These are phyloP conservation scores for Folsomia manolachei DNA, from an alignment of 2,888 invertebrate species.

Conservation along the genomic window DNA sequence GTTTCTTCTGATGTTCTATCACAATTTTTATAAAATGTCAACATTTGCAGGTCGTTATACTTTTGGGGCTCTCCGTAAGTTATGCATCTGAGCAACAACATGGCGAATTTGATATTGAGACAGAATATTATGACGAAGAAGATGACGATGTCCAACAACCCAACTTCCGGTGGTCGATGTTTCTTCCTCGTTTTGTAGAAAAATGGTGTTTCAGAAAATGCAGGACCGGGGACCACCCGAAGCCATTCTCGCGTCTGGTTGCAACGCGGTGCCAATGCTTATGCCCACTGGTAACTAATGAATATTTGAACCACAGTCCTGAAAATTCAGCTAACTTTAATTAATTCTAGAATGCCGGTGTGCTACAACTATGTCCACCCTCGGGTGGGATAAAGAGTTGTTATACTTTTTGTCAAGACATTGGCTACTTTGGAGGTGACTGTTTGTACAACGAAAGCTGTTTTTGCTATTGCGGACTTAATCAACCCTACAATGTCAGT, in stretches of 20 bases:
- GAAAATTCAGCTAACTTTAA: conserved; percentile 7
- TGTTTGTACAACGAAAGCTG: conserved; percentile 32
- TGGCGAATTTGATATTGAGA: too few species aligned
- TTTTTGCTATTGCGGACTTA: conserved; percentile 27
- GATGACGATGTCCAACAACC: not conserved
- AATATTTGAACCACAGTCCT: not conserved
- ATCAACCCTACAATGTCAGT: conserved; percentile 12
- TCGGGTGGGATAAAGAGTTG: conserved; percentile 6
- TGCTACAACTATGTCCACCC: conserved; percentile 18
- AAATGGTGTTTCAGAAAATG: not conserved
- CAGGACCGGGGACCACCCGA: conserved; percentile 5
- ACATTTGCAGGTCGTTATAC: too few species aligned
- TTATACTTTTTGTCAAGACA: conserved; percentile 25
- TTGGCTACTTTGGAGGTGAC: conserved; percentile 26
- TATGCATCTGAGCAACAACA: too few species aligned
- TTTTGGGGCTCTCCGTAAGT: too few species aligned
- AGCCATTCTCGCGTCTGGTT: conserved; percentile 31
- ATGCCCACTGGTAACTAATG: conserved; percentile 30
- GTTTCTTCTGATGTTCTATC: too few species aligned
- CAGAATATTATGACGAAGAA: too few species aligned
- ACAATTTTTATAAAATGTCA: too few species aligned
- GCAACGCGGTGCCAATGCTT: conserved; percentile 25
- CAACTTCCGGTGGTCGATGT: not conserved
- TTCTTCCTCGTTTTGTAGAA: not conserved
- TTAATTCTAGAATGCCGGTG: conserved; percentile 26